Evolutionary conservation across 2,797 vertebrate genomes (phyloP).

Genomic region (Amazonetta brasiliensis): DNA sequence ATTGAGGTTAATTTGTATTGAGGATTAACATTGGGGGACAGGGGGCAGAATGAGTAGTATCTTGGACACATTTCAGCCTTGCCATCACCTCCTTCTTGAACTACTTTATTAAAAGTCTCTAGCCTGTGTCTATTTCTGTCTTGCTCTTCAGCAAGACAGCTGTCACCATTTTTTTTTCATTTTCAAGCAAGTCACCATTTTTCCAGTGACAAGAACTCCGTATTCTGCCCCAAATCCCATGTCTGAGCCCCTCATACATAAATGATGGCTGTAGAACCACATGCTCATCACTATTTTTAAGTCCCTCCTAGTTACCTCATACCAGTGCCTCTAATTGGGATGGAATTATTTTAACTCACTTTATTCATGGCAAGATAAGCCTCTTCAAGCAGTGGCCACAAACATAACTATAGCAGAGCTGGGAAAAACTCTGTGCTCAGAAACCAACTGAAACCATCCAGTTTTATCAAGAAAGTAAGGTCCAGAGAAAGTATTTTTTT

Average conservation of each 20-base stretch:
- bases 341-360: neutral
- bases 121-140: neutral
- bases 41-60: neutral
- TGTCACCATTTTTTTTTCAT: no score
- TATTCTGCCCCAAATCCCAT: neutral
- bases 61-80: neutral
- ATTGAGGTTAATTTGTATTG: constrained; percentile 17
- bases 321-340: neutral
- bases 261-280: neutral
- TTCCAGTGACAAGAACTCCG: neutral
- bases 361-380: neutral
- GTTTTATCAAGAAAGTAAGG: neutral
- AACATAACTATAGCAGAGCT: neutral
- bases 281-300: neutral
- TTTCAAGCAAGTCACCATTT: neutral
- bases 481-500: neutral
- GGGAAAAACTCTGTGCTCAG: neutral
- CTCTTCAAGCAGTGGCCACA: neutral
- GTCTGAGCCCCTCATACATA: neutral
- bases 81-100: neutral
- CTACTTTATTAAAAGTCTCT: neutral
- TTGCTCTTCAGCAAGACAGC: neutral
- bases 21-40: neutral
- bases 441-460: neutral
- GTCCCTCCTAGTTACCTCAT: neutral